Base-by-base conservation (phyloP, 2,113 vertebrate species). In the Alaudala cheleensis region DNA sequence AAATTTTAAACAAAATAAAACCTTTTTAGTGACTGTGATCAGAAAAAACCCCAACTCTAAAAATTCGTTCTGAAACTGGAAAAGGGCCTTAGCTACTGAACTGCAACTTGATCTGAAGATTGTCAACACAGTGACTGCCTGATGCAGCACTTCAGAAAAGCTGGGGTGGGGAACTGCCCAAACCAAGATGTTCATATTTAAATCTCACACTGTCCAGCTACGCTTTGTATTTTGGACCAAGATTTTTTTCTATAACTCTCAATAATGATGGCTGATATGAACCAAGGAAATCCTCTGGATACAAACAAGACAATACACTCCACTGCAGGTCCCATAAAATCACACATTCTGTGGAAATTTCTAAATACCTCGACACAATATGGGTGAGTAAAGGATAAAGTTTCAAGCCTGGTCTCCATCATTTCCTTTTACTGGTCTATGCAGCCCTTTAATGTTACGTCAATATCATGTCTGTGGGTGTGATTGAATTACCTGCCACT, bases 401-500 rank as follows among this genome's bases (percentile, higher is more conserved):
- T 95, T 97, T 97, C 95, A 94, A 91, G 83, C 60, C 77, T 83
- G 45, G 91, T 91, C 74, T 86, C 56, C 60, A 15, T 56, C 80
- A 94, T 97, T 96, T 94, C 95, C 94, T 89, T 96, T 86, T 69
- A 70, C 92, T 95, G 77, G 61, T 84, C 90, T 93, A 47, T 12
- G 4, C 87, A 91, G 88, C 76, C 94, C 92, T 94, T 92, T 95
- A 93, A 94, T 82, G 87, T 74, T 96, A 93, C 14, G 3, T 64
- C 94, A 96, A 94, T 96, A 94, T 91, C 25, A 88, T 92, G 96
- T 95, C 90, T 94, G 92, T 62, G 92, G 71, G 78, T 71, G 78
- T 71, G 95, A 96, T 91, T 94, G 89, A 91, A 83, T 90, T 94
- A 87, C 74, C 62, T 6, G 0, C 33, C 66, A 18, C 65, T 76